Conservation (phyloP, 2,113 vertebrate species). For the Eonycteris spelaea region DNA sequence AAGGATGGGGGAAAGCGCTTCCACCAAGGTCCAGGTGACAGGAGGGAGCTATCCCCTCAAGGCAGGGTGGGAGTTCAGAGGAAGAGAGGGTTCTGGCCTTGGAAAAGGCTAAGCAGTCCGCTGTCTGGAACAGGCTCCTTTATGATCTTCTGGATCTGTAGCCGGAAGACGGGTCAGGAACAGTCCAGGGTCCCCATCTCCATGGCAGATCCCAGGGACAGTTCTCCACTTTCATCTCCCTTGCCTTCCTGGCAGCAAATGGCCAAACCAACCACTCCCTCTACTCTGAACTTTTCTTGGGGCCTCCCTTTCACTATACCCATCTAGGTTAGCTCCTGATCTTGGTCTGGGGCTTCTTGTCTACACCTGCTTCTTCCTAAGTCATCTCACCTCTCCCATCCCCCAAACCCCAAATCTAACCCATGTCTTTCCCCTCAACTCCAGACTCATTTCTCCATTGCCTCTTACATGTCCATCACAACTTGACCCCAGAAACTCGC, state of each 20-base stretch:
- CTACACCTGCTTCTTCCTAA: neutral
- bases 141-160: slow-evolving; percentile 89
- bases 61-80: neutral
- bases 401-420: neutral
- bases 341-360: neutral
- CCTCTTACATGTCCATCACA: neutral
- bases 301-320: neutral
- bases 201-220: neutral
- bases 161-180: neutral
- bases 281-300: neutral
- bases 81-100: slow-evolving; percentile 72
- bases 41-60: neutral
- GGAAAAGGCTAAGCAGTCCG: slow-evolving; percentile 86
- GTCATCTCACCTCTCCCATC: neutral
- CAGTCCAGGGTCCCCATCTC: neutral
- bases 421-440: neutral
- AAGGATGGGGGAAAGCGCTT: neutral
- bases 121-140: slow-evolving; percentile 90
- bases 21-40: neutral
- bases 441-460: neutral
- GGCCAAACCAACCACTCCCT: neutral
- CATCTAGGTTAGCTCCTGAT: neutral
- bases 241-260: neutral
- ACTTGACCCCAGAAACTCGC: neutral
- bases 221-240: neutral